Conservation (phyloP, 2,113 vertebrate genomes). For the Indri indri region DNA sequence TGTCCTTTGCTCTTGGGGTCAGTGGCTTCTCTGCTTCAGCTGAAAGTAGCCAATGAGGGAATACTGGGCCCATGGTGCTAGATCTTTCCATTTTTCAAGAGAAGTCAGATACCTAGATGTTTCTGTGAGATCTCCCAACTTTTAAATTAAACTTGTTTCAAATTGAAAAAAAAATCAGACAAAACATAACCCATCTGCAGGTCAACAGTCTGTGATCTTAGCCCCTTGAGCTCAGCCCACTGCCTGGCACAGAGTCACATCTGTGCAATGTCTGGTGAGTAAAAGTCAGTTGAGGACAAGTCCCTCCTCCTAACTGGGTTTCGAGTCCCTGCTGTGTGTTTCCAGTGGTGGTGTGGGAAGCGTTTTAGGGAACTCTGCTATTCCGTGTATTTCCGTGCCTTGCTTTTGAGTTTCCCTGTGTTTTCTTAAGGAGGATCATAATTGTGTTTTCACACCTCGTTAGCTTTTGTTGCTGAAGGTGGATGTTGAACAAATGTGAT, state of each 20-base stretch:
- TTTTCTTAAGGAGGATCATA: background rate
- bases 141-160: background rate
- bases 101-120: background rate
- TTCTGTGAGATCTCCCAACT: background rate
- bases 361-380: background rate
- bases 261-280: background rate
- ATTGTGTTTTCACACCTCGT: background rate
- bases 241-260: background rate
- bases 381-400: background rate
- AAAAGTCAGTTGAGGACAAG: background rate
- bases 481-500: background rate
- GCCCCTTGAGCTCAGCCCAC: background rate
- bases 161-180: background rate
- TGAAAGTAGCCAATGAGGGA: background rate
- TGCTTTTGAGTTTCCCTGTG: background rate
- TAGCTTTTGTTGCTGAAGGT: slow-evolving; percentile 33
- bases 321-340: background rate
- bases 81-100: background rate
- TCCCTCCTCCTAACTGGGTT: background rate
- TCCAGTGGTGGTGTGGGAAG: background rate
- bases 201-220: background rate
- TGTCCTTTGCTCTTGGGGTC: background rate
- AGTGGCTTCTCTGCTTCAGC: background rate
- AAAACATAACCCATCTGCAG: background rate
- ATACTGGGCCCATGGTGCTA: background rate